Percentiles rank a stretch among this genome's conserved stretches.
phyloP scores from a whole-genome alignment of 1,140 invertebrate species.

The Drosophila rhopaloa region DNA sequence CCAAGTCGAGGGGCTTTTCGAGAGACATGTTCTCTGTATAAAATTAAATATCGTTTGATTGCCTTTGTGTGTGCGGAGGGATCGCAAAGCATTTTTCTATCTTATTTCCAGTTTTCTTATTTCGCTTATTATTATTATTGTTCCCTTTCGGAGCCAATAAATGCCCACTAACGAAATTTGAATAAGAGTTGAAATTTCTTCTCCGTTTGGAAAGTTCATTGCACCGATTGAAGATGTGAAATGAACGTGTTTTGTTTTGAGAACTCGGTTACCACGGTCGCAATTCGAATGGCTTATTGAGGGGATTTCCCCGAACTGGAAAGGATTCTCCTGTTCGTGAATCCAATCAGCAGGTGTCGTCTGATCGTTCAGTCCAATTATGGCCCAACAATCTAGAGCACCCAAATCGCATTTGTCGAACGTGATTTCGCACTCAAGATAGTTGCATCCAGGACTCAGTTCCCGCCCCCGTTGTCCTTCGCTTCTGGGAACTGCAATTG shows the following conservation, averaged over 20 bases:
- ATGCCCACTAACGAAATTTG: slow-evolving; percentile 53
- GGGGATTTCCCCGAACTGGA: slow-evolving; percentile 45
- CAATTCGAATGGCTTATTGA: neutral
- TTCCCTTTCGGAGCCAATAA: slow-evolving; percentile 61
- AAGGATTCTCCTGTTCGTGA: slow-evolving; percentile 44
- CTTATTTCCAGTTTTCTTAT: slow-evolving; percentile 62
- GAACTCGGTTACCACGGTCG: neutral
- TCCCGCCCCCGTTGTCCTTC: slow-evolving; percentile 20
- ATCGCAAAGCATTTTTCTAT: slow-evolving; percentile 62
- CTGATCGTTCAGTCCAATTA: slow-evolving; percentile 44
- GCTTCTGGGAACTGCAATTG: slow-evolving; percentile 58
- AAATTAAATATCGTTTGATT: slow-evolving; percentile 77
- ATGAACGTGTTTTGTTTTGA: neutral
- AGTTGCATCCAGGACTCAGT: slow-evolving; percentile 31
- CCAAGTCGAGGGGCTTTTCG: slow-evolving; percentile 43
- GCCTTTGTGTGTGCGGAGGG: slow-evolving; percentile 52
- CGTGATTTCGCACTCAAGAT: slow-evolving; percentile 77
- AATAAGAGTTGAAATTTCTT: slow-evolving; percentile 68
- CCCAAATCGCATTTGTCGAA: slow-evolving; percentile 38
- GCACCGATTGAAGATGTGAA: slow-evolving; percentile 20
- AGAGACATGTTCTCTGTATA: slow-evolving; percentile 75
- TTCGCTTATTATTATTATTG: slow-evolving; percentile 60
- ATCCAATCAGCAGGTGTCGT: slow-evolving; percentile 38
- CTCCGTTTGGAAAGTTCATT: slow-evolving; percentile 61
- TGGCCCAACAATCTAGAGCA: slow-evolving; percentile 18